Conservation (phyloP, 2,888 invertebrate genomes). For the Lycia hirtaria region DNA sequence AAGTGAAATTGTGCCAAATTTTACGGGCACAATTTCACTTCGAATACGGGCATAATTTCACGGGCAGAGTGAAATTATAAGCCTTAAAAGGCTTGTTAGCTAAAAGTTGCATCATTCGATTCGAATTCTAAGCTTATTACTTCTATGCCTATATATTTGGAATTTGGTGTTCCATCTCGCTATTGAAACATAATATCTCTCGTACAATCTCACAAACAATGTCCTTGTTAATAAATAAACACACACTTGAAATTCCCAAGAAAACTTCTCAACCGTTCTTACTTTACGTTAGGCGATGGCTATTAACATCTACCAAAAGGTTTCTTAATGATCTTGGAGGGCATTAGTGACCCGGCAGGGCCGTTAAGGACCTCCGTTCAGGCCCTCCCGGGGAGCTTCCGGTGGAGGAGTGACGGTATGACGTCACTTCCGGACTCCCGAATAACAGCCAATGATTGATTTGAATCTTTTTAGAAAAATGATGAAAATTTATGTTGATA, state of each 20-base stretch:
- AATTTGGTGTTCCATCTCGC: too few relatives aligned
- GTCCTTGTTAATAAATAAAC: slow-evolving; percentile 4
- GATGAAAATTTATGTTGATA: background rate
- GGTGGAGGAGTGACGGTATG: slow-evolving; percentile 47
- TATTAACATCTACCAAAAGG: slow-evolving; percentile 71
- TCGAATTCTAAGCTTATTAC: too few relatives aligned
- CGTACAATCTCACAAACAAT: background rate
- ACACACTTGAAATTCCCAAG: slow-evolving; percentile 12
- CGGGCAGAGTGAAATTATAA: too few relatives aligned
- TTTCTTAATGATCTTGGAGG: slow-evolving; percentile 68
- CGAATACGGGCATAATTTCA: too few relatives aligned
- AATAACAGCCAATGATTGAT: slow-evolving; percentile 55
- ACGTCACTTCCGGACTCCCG: slow-evolving; percentile 60
- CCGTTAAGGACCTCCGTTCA: slow-evolving; percentile 65
- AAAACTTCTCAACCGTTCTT: slow-evolving; percentile 16
- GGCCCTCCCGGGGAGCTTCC: slow-evolving; percentile 63
- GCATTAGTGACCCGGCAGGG: slow-evolving; percentile 72
- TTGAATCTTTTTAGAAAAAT: slow-evolving; percentile 24
- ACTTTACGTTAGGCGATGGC: slow-evolving; percentile 34
- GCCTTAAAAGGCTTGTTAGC: too few relatives aligned
- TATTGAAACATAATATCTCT: background rate
- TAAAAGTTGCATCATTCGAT: too few relatives aligned
- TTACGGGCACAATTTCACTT: too few relatives aligned
- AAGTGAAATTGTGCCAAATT: too few relatives aligned
- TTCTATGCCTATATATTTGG: too few relatives aligned